Conservation (phyloP, 2,113 vertebrate genomes). For the Aviceda subcristata region DNA sequence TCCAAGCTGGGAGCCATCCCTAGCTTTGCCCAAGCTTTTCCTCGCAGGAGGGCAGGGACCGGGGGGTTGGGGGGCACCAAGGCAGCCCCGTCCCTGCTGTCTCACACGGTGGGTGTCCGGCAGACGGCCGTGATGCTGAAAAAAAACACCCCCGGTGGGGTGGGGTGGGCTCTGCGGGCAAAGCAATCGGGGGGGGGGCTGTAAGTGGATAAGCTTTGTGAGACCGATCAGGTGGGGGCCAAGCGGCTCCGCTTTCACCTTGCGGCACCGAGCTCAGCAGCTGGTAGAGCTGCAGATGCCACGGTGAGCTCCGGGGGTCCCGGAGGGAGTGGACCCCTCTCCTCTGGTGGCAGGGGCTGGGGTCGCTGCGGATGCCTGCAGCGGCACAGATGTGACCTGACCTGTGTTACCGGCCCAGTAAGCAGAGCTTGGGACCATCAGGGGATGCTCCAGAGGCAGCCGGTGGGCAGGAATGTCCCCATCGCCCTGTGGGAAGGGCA, state of each 20-base stretch:
- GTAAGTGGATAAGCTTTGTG: not conserved
- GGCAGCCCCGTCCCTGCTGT: not conserved
- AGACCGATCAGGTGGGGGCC: fast-evolving
- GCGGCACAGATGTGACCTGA: not conserved
- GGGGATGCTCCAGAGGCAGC: not conserved
- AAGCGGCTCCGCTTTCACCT: not conserved
- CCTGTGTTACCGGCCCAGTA: not conserved
- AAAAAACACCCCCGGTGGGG: too few relatives aligned
- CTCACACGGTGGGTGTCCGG: not conserved
- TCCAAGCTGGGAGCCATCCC: not conserved
- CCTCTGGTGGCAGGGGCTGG: not conserved
- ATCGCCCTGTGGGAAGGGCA: not conserved
- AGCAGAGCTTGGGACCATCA: not conserved
- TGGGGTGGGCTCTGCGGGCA: not conserved
- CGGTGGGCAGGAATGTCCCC: not conserved
- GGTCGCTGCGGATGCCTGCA: too few relatives aligned
- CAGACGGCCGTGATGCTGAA: not conserved
- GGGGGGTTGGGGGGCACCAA: not conserved
- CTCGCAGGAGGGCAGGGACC: not conserved
- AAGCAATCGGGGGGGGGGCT: not conserved
- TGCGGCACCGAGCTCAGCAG: not conserved
- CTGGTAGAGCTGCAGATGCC: not conserved
- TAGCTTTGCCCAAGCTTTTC: not conserved
- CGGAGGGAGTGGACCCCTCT: fast-evolving
- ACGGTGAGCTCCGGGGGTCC: not conserved